Evolutionary conservation across 2,797 vertebrate genomes (phyloP).

Genomic region (Mormyrops boulengeri): DNA sequence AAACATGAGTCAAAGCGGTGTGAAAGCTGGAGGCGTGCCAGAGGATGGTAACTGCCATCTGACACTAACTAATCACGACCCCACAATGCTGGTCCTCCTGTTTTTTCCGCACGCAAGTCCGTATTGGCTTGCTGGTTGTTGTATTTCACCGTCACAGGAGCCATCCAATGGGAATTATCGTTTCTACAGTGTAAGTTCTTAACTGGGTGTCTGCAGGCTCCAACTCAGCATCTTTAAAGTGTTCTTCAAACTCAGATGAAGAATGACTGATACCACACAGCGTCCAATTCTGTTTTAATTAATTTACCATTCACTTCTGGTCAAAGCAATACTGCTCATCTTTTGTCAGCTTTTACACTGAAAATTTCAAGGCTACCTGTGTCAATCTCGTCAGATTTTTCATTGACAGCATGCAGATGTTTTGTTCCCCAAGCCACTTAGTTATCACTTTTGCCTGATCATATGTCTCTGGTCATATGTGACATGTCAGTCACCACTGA

Average conservation of each 20-base stretch:
- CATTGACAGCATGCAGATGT: background rate
- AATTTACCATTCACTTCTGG: background rate
- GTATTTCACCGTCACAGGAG: background rate
- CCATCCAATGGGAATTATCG: too few species aligned
- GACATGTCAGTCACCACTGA: too few species aligned
- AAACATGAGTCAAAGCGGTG: background rate
- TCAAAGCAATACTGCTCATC: background rate
- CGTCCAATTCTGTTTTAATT: background rate
- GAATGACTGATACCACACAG: background rate
- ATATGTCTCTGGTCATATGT: too few species aligned
- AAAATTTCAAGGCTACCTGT: background rate
- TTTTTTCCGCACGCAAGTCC: too few species aligned
- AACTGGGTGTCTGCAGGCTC: too few species aligned
- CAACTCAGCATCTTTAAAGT: too few species aligned
- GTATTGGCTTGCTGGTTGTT: background rate
- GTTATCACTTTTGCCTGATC: background rate
- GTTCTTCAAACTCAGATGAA: background rate
- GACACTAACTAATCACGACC: background rate
- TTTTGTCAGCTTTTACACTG: background rate
- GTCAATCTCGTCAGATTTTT: background rate
- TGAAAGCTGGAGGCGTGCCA: background rate
- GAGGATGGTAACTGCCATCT: background rate
- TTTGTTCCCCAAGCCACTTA: too few species aligned
- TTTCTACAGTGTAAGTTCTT: too few species aligned
- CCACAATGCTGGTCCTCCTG: too few species aligned